Conservation (phyloP, 2,888 invertebrate genomes). For the Orchesellides sinensis region DNA sequence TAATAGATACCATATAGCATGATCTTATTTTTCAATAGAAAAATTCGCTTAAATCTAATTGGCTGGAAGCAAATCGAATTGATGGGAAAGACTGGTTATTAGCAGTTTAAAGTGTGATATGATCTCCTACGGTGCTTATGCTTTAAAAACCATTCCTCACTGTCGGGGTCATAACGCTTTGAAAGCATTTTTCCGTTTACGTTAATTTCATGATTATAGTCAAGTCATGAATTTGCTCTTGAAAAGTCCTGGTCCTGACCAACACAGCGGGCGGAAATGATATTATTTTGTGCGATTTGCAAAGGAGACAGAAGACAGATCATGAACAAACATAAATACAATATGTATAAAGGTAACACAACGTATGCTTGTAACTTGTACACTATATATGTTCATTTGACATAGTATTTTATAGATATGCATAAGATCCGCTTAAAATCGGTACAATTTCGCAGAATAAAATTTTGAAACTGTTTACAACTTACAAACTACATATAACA, state of each 20-base stretch:
- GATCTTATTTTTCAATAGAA: not conserved
- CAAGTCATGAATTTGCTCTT: conserved; percentile 52
- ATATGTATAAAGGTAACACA: too few relatives aligned
- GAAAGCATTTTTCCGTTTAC: conserved; percentile 65
- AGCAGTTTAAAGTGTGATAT: conserved; percentile 61
- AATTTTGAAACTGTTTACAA: too few relatives aligned
- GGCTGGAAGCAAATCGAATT: conserved; percentile 62
- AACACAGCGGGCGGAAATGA: conserved; percentile 61
- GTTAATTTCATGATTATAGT: conserved; percentile 49
- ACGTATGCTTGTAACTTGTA: not conserved
- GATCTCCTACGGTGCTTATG: conserved; percentile 42
- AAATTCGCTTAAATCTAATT: conserved; percentile 37
- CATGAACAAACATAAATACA: not conserved
- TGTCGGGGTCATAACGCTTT: conserved; percentile 66
- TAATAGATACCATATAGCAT: not conserved
- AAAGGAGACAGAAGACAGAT: not conserved
- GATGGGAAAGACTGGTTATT: conserved; percentile 63
- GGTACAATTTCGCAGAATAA: too few relatives aligned
- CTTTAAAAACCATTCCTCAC: conserved; percentile 43
- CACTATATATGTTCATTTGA: conserved; percentile 3
- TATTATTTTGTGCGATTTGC: conserved; percentile 49
- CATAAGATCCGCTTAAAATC: too few relatives aligned
- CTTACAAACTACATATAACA: too few relatives aligned
- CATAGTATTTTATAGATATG: too few relatives aligned
- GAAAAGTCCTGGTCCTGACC: conserved; percentile 53